Base-by-base conservation (phyloP, 1,140 invertebrate species). In the Heliconius eleuchia region DNA sequence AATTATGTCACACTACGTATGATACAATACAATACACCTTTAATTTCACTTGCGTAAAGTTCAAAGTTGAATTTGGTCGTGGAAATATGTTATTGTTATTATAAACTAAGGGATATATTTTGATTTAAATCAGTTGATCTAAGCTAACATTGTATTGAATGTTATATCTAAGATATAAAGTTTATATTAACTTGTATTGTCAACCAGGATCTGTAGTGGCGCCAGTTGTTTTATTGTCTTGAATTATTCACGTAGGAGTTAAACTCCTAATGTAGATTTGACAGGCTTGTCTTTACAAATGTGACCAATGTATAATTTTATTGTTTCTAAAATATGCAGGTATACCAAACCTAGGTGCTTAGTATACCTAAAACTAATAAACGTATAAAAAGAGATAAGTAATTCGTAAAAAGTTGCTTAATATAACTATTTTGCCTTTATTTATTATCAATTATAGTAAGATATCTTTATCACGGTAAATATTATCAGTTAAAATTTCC, bases 1-100 rank as follows among this genome's bases (percentile, higher is more conserved):
- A 88, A 89, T 89, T 91, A 90, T 89, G 86, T 89, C 87, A 89
- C 81, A 80, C 74, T 79, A 71, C 18, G 37, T 30, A 74, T 57
- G 23, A 37, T 6, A 37, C 46, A 73, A 57, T 2, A 57, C 73
- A 73, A 39, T 71, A 55, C 30, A 71, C 16, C 37, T 50, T 37
- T 57, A 72, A 23, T 71, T 19, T 34, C 1, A 77, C 0, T 34
- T 7, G 42, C 3, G 72, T 71, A 82, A 81, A 81, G 84, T 82
- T 82, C 75, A 82, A 83, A 82, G 73, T 84, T 77, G 79, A 81
- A 34, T 66, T 27, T 66, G 4, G 23, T 30, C 60, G 13, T 30
- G 55, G 27, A 66, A 66, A 27, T 13, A 66, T 30, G 9, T 23
- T 23, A 66, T 66, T 66, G 60, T 60, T 3, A 3, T 27, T 30